Conservation (phyloP, 2,113 vertebrate genomes). For the Actinemys pallida region DNA sequence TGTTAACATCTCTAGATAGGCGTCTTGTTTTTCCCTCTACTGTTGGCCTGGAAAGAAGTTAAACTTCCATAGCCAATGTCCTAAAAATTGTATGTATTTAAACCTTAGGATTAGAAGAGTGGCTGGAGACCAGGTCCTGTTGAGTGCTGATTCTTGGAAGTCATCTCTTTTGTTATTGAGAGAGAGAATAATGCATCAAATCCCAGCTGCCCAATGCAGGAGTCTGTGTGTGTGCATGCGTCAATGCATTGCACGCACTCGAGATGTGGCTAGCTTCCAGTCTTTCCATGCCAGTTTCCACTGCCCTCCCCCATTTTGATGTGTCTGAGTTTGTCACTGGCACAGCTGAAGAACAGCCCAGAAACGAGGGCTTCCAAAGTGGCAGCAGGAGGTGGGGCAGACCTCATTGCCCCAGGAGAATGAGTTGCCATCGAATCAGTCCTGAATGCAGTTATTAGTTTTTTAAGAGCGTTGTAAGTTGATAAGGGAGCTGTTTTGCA, state of each 20-base stretch:
- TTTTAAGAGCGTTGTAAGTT: slow-evolving; percentile 76
- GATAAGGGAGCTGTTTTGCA: slow-evolving; percentile 78
- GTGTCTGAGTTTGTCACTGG: slow-evolving; percentile 19
- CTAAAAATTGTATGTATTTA: background rate
- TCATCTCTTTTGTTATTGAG: background rate
- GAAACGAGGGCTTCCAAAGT: slow-evolving; percentile 33
- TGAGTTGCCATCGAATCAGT: slow-evolving; percentile 61
- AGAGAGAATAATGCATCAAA: background rate
- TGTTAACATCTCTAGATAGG: background rate
- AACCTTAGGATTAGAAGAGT: background rate
- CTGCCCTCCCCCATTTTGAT: background rate
- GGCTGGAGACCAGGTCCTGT: background rate
- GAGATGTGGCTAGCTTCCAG: accelerated
- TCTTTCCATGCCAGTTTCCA: background rate
- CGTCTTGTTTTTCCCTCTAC: background rate
- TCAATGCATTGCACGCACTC: background rate
- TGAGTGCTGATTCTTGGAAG: background rate
- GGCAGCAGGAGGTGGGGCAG: slow-evolving; percentile 67
- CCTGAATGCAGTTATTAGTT: slow-evolving; percentile 76
- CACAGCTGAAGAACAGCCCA: background rate
- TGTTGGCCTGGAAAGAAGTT: background rate
- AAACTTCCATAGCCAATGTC: background rate
- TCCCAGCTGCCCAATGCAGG: background rate
- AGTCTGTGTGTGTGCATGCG: background rate
- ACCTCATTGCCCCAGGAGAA: slow-evolving; percentile 66